Evolutionary conservation across 2,797 vertebrate species (phyloP).

Genomic region (Cheirogaleus major): DNA sequence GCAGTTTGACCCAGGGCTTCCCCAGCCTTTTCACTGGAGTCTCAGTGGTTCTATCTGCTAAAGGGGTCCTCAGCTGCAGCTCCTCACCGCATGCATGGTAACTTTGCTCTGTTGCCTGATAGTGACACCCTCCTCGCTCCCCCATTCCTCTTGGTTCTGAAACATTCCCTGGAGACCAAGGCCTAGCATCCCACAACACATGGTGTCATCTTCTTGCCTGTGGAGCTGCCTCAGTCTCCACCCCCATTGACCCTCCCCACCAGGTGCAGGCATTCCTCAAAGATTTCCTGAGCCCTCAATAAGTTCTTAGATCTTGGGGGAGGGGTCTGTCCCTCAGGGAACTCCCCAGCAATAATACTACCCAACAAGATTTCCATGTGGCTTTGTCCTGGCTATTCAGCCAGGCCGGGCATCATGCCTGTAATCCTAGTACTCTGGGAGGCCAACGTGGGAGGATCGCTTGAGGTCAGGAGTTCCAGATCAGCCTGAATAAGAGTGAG

Average conservation of each 20-base stretch:
- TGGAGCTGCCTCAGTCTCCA: neutral
- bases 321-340: neutral
- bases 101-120: neutral
- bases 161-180: neutral
- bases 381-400: neutral
- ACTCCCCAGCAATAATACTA: neutral
- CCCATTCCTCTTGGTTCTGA: neutral
- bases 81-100: neutral
- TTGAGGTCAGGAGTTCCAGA: neutral
- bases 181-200: neutral
- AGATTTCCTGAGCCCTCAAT: neutral
- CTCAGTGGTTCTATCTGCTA: neutral
- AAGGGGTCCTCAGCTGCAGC: neutral
- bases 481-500: neutral
- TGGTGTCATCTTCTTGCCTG: neutral
- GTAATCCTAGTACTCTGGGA: neutral
- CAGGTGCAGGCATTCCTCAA: neutral
- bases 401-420: neutral
- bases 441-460: neutral
- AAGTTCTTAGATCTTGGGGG: neutral
- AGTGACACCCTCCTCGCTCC: neutral
- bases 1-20: neutral
- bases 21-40: neutral
- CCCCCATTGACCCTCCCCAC: rapidly evolving
- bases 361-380: neutral